phyloP scores from a whole-genome alignment of 2,113 vertebrate species.

The Synodontis membranacea region DNA sequence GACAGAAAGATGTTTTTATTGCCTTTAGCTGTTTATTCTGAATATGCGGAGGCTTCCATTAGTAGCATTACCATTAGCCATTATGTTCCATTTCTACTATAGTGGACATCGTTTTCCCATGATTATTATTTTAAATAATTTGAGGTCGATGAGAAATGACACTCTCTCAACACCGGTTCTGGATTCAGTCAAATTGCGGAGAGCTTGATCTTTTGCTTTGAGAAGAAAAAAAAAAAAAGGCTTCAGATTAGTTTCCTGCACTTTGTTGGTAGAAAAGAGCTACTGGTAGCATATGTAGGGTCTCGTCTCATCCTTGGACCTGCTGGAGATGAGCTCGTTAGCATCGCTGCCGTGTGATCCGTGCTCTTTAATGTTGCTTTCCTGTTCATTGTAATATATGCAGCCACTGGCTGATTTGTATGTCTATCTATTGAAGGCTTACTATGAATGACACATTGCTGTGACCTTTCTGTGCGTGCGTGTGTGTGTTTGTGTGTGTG shows the following conservation, averaged over 20 bases:
- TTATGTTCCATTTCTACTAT: background rate
- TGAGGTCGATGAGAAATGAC: background rate
- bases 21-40: background rate
- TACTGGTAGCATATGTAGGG: background rate
- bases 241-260: background rate
- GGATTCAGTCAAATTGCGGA: background rate
- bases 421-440: slow-evolving; percentile 22
- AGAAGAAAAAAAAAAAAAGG: too few relatives aligned
- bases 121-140: background rate
- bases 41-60: background rate
- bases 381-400: slow-evolving; percentile 41
- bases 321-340: background rate
- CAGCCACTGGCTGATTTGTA: background rate
- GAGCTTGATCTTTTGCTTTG: background rate
- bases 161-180: background rate
- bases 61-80: background rate
- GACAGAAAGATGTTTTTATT: background rate
- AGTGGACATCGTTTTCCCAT: background rate
- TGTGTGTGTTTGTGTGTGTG: slow-evolving; percentile 17
- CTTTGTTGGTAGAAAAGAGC: background rate
- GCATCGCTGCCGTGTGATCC: slow-evolving; percentile 32
- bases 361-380: slow-evolving; percentile 37
- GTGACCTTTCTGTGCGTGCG: slow-evolving; percentile 40
- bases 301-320: background rate
- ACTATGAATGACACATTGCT: background rate